Conservation (phyloP, 2,888 invertebrate genomes). For the Brachyptera putata region DNA sequence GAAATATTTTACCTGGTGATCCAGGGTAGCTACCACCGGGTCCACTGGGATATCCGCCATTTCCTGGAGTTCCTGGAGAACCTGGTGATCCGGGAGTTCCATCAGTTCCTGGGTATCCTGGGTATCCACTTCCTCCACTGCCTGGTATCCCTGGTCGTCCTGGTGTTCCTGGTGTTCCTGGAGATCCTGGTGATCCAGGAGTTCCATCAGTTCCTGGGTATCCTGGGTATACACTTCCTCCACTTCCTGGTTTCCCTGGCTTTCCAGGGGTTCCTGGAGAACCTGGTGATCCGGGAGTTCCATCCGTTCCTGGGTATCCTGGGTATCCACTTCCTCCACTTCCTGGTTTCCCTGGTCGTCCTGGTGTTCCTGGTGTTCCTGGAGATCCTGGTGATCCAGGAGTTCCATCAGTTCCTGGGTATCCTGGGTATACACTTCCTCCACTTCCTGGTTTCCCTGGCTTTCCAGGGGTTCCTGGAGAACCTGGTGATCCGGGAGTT, state of each 20-base stretch:
- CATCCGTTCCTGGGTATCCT: conserved; percentile 33
- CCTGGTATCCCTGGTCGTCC: conserved; percentile 34
- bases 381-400: conserved; percentile 39
- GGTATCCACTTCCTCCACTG: conserved; percentile 40
- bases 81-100: conserved; percentile 32
- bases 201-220: conserved; percentile 37
- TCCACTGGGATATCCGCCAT: conserved; percentile 22
- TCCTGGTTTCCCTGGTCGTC: conserved; percentile 36
- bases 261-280: conserved; percentile 17
- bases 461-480: conserved; percentile 37
- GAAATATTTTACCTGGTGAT: conserved; percentile 24
- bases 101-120: conserved; percentile 31
- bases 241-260: conserved; percentile 22
- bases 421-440: conserved; percentile 49
- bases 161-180: conserved; percentile 42
- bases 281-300: conserved; percentile 32
- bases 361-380: conserved; percentile 38
- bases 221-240: conserved; percentile 33
- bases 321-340: conserved; percentile 29
- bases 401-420: conserved; percentile 52
- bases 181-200: conserved; percentile 26
- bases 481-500: conserved; percentile 37
- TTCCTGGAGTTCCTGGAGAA: conserved; percentile 33
- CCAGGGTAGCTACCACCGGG: conserved; percentile 39
- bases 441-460: conserved; percentile 40